Evolutionary conservation across 2,113 vertebrate species (phyloP), one percentile per base, ranked within the genome.

Genomic region (Phyllostomus discolor): DNA sequence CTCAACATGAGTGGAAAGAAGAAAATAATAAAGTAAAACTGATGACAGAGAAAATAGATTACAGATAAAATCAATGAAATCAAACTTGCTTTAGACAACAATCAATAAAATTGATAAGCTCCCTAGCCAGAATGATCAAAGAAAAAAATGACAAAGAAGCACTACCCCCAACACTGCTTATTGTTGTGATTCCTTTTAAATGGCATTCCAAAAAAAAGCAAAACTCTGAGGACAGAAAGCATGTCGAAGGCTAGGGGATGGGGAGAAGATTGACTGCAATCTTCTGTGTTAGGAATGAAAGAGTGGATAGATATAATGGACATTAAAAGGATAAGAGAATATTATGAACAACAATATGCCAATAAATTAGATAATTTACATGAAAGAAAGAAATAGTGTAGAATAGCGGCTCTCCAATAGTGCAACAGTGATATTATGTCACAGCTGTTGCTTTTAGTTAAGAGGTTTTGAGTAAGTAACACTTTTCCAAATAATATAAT

Each of bases 391-490:
- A 81, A 52, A 64, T 33, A 52, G 5, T 54, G 33, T 54, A 57
- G 22, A 84, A 90, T 38, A 69, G 33, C 76, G 11, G 3, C 76
- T 88, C 43, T 96, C 57, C 41, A 50, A 67, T n/a, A 79, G 26
- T 94, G 35, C 50, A 50, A 9, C 10, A 46, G 43, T 93, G n/a
- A 81, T 54, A 0, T 79, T 22, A 5, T 50, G 17, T 75, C 24
- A 69, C 5, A 62, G 62, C 35, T 28, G 5, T 81, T 81, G 24
- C 11, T 93, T 50, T 62, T 76, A 67, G 64, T 67, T 84, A 50
- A 93, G 66, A 82, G 35, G 35, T 91, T 92, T 83, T 83, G 57
- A 86, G 24, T 35, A 92, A 87, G 33, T 86, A 92, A 83, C 7
- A 35, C 62, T 52, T 80, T 87, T 82, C 50, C n/a, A 92, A 80